Evolutionary conservation across 2,113 vertebrate genomes (phyloP), one percentile per base, ranked within the genome.

Genomic region (Amblyornis subalaris): DNA sequence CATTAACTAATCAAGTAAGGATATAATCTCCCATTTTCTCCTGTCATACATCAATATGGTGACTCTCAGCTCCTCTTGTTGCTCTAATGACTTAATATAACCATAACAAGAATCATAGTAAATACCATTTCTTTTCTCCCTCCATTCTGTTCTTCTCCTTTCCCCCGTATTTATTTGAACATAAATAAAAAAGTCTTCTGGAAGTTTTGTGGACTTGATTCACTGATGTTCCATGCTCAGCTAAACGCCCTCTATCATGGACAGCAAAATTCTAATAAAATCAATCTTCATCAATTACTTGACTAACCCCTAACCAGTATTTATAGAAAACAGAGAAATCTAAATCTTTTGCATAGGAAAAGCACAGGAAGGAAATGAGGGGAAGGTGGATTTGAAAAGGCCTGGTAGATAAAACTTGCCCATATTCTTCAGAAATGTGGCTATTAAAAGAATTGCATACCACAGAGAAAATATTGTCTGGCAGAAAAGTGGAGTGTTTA

Each of bases 381-480:
- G 10, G 5, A 40, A 67, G 12, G 25, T 55, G 9, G 2, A 28
- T 76, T 80, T 83, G 5, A 26, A 53, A 80, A 38, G 51, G 4
- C 1, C 29, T 62, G 10, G 7, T 57, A 25, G 24, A 26, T 17
- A 80, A 66, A 70, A 54, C 25, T 45, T 73, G 5, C 3, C 19
- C 10, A 7, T 36, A 58, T 16, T 73, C 50, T 79, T 90, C 48
- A 60, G 31, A 86, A 92, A 62, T 9, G 5, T 25, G 8, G 1
- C 8, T 1, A 0, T 53, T 85, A 15, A 61, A 64, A 38, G 51
- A 36, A 9, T 0, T 15, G 4, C 8, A 21, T 51, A 31, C 10
- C 6, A 28, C 5, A 38, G 5, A 35, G 5, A 20, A 2, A 6
- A 33, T n/a, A 73, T 5, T 28, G 2, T 15, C 26, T 40, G 33